A percentile compares a stretch with the other conserved stretches of the same genome.
Evolutionary conservation across 2,113 vertebrate genomes (phyloP).

Genomic region (Megalops atlanticus): DNA sequence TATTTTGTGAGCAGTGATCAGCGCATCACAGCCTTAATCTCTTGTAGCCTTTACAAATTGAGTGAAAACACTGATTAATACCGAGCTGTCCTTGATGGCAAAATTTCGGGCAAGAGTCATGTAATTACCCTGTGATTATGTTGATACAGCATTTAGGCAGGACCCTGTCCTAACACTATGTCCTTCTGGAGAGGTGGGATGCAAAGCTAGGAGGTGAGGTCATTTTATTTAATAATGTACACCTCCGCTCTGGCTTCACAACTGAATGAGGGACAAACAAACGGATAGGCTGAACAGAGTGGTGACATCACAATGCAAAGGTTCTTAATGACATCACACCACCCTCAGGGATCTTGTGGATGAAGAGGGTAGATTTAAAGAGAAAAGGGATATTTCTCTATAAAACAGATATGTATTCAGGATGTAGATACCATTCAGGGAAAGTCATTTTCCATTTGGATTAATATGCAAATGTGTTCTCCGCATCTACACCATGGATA

Average conservation of each 20-base stretch:
- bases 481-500: slow-evolving; percentile 55
- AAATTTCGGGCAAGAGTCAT: slow-evolving; percentile 48
- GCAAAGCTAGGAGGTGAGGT: not conserved
- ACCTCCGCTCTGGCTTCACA: slow-evolving; percentile 5
- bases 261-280: not conserved
- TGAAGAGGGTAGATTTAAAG: not conserved
- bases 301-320: not conserved
- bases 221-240: not conserved
- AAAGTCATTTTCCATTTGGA: slow-evolving; percentile 57
- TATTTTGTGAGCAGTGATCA: slow-evolving; percentile 28
- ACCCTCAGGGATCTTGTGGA: not conserved
- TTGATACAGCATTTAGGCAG: slow-evolving; percentile 52
- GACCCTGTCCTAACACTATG: slow-evolving; percentile 53
- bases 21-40: slow-evolving; percentile 36
- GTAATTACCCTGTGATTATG: slow-evolving; percentile 55
- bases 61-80: slow-evolving; percentile 57
- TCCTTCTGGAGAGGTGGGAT: slow-evolving; percentile 51
- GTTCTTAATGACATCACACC: not conserved
- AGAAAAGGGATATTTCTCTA: not conserved
- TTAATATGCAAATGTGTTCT: slow-evolving; percentile 68
- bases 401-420: not conserved
- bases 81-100: slow-evolving; percentile 48
- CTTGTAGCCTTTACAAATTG: slow-evolving; percentile 33
- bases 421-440: slow-evolving; percentile 34
- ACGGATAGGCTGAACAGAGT: not conserved